phyloP scores from a whole-genome alignment of 1,140 invertebrate species.

The Olivierus martensii region DNA sequence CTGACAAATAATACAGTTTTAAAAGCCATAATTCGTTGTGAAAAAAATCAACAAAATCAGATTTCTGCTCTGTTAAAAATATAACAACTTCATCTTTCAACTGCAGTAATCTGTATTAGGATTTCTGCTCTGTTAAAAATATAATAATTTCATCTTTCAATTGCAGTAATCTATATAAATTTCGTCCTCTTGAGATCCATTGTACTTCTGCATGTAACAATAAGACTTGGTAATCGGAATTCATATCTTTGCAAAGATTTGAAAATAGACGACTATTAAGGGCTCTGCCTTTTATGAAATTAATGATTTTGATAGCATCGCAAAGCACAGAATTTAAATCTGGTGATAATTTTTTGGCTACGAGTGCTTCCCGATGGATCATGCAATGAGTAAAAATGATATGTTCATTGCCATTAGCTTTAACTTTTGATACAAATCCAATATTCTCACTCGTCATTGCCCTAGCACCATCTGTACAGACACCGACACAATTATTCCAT shows the following conservation, averaged over 20 bases:
- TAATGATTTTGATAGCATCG: slow-evolving; percentile 9
- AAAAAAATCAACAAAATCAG: too few species aligned
- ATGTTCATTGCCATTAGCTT: background rate
- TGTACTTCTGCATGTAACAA: background rate
- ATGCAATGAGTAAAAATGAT: slow-evolving; percentile 4
- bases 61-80: too few species aligned
- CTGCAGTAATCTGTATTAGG: too few species aligned
- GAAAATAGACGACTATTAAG: slow-evolving; percentile 13
- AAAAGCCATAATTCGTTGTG: too few species aligned
- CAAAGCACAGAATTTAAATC: background rate
- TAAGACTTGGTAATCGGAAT: slow-evolving; percentile 1
- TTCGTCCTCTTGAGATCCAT: too few species aligned
- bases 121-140: too few species aligned
- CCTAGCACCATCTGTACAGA: slow-evolving; percentile 7
- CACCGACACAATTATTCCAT: slow-evolving; percentile 1
- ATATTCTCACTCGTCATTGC: background rate
- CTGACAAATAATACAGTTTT: too few species aligned
- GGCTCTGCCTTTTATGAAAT: slow-evolving; percentile 10
- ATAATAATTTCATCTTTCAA: too few species aligned
- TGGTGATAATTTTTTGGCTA: slow-evolving; percentile 1
- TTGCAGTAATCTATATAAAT: too few species aligned
- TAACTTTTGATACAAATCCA: background rate
- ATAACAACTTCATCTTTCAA: too few species aligned
- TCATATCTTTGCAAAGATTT: slow-evolving; percentile 14
- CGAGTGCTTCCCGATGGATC: slow-evolving; percentile 10